phyloP scores from a whole-genome alignment of 2,113 vertebrate species.

The Argyrosomus japonicus region DNA sequence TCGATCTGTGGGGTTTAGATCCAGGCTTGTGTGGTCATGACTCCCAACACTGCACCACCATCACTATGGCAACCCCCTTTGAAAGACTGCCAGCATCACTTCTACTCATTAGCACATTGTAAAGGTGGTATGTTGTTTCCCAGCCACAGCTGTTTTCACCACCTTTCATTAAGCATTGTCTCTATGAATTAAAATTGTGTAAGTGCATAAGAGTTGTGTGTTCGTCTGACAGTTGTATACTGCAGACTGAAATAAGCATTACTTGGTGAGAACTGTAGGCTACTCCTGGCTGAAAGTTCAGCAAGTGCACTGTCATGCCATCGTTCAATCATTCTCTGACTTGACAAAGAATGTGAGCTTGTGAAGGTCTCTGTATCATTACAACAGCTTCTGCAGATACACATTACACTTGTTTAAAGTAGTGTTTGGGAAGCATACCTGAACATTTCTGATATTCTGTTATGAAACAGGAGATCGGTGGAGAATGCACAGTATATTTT shows the following conservation, averaged over 20 bases:
- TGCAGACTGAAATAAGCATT: slow-evolving; percentile 26
- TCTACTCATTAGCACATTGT: slow-evolving; percentile 73
- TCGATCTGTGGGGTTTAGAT: slow-evolving; percentile 15
- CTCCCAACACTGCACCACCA: slow-evolving; percentile 52
- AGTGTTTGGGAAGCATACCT: too few relatives aligned
- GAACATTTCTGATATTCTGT: too few relatives aligned
- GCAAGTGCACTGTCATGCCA: neutral
- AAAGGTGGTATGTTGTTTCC: slow-evolving; percentile 64
- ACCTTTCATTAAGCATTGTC: slow-evolving; percentile 41
- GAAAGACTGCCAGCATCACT: slow-evolving; percentile 61
- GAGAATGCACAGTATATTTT: too few relatives aligned
- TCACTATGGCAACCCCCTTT: slow-evolving; percentile 78
- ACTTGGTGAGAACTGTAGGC: slow-evolving; percentile 26
- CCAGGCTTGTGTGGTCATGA: slow-evolving; percentile 59
- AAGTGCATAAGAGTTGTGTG: neutral
- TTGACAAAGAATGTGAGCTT: neutral
- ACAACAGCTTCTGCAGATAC: neutral
- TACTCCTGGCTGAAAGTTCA: slow-evolving; percentile 52
- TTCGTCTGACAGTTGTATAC: neutral
- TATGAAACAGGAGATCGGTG: too few relatives aligned
- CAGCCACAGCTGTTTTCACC: slow-evolving; percentile 44
- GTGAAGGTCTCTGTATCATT: neutral
- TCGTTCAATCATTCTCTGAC: slow-evolving; percentile 24
- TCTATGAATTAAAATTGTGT: slow-evolving; percentile 19
- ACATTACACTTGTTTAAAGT: neutral